These are phyloP conservation scores for Psittacus erithacus DNA, from an alignment of 2,113 vertebrate genomes.

Conservation along the genomic window DNA sequence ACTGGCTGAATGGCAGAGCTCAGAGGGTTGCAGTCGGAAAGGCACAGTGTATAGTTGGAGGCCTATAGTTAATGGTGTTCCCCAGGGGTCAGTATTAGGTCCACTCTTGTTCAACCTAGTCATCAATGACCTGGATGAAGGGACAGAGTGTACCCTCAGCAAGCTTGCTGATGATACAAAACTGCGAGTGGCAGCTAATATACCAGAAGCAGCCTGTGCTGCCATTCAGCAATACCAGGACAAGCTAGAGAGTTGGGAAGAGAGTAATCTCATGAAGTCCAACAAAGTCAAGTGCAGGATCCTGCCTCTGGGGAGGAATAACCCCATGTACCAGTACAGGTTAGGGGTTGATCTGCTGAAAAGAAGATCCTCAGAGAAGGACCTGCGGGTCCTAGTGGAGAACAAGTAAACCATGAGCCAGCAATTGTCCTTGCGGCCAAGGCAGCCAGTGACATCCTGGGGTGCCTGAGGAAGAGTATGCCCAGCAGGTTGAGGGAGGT, in stretches of 20 bases:
- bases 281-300: background rate
- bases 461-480: background rate
- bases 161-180: background rate
- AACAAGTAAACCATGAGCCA: background rate
- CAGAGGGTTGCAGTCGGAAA: background rate
- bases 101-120: background rate
- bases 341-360: background rate
- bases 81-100: background rate
- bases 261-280: background rate
- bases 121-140: background rate
- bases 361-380: background rate
- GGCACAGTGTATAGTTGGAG: background rate
- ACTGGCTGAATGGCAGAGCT: background rate
- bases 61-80: background rate
- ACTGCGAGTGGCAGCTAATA: background rate
- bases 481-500: background rate
- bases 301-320: background rate
- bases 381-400: background rate
- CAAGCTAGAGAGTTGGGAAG: background rate
- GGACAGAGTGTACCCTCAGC: background rate
- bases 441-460: background rate
- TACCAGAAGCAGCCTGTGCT: background rate
- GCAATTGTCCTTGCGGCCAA: background rate
- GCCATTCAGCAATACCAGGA: background rate
- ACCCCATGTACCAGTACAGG: background rate